phyloP scores from a whole-genome alignment of 2,113 vertebrate genomes.

The Cottus gobio region DNA sequence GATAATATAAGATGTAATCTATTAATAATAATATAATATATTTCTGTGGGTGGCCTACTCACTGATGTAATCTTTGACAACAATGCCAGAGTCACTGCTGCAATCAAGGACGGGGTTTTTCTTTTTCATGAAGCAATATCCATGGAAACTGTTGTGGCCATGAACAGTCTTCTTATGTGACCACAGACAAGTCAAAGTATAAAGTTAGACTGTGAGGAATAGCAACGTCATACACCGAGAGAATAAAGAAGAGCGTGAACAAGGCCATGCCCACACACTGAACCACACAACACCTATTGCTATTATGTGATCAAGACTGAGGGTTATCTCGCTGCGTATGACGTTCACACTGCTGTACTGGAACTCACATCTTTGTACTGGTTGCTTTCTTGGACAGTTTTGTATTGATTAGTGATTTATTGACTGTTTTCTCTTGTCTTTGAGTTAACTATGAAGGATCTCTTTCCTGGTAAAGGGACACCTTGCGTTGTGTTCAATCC shows the following conservation, averaged over 20 bases:
- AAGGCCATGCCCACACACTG: slow-evolving; percentile 18
- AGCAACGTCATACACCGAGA: slow-evolving; percentile 9
- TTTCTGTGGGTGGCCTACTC: slow-evolving; percentile 12
- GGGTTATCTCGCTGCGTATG: neutral
- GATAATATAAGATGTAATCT: neutral
- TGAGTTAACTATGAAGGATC: neutral
- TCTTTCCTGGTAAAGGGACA: slow-evolving; percentile 1
- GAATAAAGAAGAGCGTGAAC: slow-evolving; percentile 14
- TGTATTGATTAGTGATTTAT: slow-evolving; percentile 28
- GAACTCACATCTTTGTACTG: neutral
- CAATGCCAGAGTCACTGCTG: slow-evolving; percentile 24
- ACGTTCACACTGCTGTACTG: neutral
- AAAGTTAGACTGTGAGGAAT: slow-evolving; percentile 14
- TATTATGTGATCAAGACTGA: slow-evolving; percentile 2
- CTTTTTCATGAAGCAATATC: slow-evolving; percentile 59
- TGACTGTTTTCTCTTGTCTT: neutral
- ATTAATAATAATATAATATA: neutral
- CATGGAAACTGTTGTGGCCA: slow-evolving; percentile 55
- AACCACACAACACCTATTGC: neutral
- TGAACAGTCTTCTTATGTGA: slow-evolving; percentile 41
- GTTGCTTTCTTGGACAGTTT: neutral
- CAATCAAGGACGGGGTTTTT: slow-evolving; percentile 44
- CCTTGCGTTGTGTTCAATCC: slow-evolving; percentile 22
- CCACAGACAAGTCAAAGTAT: slow-evolving; percentile 22
- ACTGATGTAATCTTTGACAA: slow-evolving; percentile 13